These are phyloP conservation scores for Peribatodes rhomboidaria DNA, from an alignment of 2,888 invertebrate species.

Conservation along the genomic window DNA sequence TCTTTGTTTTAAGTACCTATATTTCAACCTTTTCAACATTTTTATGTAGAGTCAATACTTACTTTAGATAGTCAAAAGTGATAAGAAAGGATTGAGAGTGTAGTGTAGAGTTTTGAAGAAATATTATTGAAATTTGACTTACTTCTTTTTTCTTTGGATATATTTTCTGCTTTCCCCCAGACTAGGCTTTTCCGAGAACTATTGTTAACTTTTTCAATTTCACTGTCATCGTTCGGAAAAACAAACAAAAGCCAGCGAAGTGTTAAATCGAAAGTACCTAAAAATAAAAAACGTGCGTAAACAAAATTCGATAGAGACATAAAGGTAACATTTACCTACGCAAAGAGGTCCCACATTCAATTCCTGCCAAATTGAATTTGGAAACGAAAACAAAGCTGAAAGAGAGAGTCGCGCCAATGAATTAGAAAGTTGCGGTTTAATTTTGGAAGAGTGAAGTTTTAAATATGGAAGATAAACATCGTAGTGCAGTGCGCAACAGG, in stretches of 20 bases:
- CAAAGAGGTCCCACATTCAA: slow-evolving; percentile 35
- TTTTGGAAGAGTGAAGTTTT: slow-evolving; percentile 35
- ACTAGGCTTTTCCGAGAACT: slow-evolving; percentile 32
- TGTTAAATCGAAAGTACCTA: slow-evolving; percentile 37
- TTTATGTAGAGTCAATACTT: no score
- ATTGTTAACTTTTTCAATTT: slow-evolving; percentile 31
- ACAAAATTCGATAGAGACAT: slow-evolving; percentile 30
- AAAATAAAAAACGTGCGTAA: slow-evolving; percentile 38
- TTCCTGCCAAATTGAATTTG: slow-evolving; percentile 34
- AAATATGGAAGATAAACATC: slow-evolving; percentile 66
- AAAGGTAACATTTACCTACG: slow-evolving; percentile 33
- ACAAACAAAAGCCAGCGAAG: slow-evolving; percentile 36
- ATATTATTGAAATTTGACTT: slow-evolving; percentile 28
- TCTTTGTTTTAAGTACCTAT: slow-evolving; percentile 7
- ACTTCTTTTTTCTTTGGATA: slow-evolving; percentile 31
- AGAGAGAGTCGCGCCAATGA: slow-evolving; percentile 36
- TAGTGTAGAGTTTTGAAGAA: slow-evolving; percentile 16
- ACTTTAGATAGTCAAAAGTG: not conserved
- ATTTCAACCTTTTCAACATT: not conserved
- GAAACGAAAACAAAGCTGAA: slow-evolving; percentile 38
- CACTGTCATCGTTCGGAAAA: slow-evolving; percentile 32
- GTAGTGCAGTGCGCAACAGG: slow-evolving; percentile 83
- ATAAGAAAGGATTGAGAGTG: slow-evolving; percentile 2
- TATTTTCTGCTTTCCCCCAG: slow-evolving; percentile 27
- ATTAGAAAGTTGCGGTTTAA: slow-evolving; percentile 37